These are phyloP conservation scores for Nemurella pictetii DNA, from an alignment of 2,888 invertebrate genomes.

Conservation along the genomic window DNA sequence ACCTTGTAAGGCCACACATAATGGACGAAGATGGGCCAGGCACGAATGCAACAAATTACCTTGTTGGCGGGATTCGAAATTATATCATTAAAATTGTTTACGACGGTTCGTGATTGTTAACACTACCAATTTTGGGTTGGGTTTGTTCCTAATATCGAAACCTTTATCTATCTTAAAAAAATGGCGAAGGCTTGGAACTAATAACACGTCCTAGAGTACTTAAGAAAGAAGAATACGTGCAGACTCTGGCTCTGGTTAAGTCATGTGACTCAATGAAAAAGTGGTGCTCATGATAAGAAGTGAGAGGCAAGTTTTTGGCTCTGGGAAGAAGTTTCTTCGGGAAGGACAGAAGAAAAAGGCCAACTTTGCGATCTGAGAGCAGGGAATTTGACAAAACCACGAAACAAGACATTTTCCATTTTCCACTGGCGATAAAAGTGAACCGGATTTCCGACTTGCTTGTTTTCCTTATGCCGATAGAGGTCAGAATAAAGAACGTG, in stretches of 20 bases:
- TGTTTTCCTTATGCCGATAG: background rate
- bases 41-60: background rate
- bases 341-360: background rate
- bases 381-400: conserved; percentile 9
- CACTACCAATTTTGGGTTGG: background rate
- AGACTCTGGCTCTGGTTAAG: background rate
- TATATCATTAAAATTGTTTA: background rate
- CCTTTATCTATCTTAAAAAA: background rate
- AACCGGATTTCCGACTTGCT: background rate
- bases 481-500: background rate
- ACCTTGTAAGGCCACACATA: background rate
- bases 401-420: background rate
- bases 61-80: background rate
- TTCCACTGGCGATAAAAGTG: background rate
- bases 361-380: background rate
- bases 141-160: background rate
- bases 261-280: background rate
- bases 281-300: background rate
- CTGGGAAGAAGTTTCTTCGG: background rate
- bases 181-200: background rate
- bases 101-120: background rate
- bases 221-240: background rate
- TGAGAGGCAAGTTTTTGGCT: background rate
- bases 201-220: background rate
- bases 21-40: background rate